Conservation (phyloP, 2,113 vertebrate genomes). For the Sinosuthora webbiana region DNA sequence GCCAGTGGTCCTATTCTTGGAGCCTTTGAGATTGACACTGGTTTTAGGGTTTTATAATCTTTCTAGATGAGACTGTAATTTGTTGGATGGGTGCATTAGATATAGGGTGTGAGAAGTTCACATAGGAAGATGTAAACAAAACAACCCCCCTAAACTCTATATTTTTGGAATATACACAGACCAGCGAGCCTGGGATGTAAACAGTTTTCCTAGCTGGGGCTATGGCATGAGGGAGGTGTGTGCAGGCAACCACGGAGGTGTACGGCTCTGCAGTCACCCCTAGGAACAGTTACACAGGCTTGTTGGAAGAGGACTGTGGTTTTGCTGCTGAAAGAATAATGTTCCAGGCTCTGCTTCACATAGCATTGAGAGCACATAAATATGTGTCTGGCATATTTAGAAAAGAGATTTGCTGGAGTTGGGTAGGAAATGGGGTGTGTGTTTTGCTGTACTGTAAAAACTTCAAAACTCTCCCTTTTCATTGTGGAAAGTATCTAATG, state of each 20-base stretch:
- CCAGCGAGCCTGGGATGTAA: neutral
- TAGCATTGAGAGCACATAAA: neutral
- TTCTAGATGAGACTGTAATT: neutral
- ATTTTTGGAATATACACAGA: neutral
- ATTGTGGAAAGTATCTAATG: neutral
- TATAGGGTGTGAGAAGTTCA: neutral
- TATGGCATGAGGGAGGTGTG: neutral
- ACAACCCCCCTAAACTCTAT: accelerated
- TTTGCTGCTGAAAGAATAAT: neutral
- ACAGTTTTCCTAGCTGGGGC: neutral
- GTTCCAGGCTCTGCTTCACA: neutral
- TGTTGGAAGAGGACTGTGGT: neutral
- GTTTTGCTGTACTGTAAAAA: neutral
- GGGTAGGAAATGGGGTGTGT: neutral
- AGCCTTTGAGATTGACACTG: neutral
- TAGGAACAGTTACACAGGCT: neutral
- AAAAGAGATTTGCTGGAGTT: neutral
- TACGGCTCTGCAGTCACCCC: neutral
- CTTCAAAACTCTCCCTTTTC: neutral
- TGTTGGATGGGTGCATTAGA: neutral
- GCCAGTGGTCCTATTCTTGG: neutral
- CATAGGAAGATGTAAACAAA: neutral
- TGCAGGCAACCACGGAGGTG: accelerated
- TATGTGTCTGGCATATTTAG: neutral
- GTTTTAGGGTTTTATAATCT: neutral